A percentile compares a stretch with the other conserved stretches of the same genome.
These are phyloP conservation scores for Cephalopterus ornatus DNA, from an alignment of 2,113 vertebrate species.

Conservation along the genomic window DNA sequence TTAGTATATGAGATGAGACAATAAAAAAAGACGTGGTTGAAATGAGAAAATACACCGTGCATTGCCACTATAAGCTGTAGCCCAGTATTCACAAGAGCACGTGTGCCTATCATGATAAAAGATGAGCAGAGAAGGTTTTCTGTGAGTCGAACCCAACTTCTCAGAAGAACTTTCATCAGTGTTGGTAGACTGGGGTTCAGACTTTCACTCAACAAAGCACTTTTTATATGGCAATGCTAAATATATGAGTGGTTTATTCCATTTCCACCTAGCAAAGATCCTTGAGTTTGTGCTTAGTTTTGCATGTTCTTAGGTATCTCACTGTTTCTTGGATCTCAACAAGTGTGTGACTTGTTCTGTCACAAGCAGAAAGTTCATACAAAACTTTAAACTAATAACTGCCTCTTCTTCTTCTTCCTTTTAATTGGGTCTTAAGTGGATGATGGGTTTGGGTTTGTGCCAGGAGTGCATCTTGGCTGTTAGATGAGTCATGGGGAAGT, in stretches of 20 bases:
- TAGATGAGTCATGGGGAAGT: background rate
- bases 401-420: background rate
- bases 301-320: background rate
- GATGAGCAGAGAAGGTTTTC: background rate
- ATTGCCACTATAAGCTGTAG: background rate
- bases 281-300: background rate
- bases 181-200: background rate
- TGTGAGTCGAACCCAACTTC: background rate
- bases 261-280: fast-evolving
- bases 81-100: background rate
- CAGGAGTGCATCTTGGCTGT: background rate
- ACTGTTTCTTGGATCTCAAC: background rate
- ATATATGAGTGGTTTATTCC: background rate
- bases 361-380: background rate
- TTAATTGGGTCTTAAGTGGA: background rate
- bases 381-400: background rate
- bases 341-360: background rate
- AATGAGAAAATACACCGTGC: background rate
- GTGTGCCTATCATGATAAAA: background rate
- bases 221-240: background rate
- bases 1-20: background rate
- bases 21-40: background rate
- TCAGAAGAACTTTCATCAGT: background rate
- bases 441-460: background rate
- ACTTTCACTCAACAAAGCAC: background rate